Base-by-base conservation (phyloP, 2,888 invertebrate genomes). In the Phytoseiulus persimilis region DNA sequence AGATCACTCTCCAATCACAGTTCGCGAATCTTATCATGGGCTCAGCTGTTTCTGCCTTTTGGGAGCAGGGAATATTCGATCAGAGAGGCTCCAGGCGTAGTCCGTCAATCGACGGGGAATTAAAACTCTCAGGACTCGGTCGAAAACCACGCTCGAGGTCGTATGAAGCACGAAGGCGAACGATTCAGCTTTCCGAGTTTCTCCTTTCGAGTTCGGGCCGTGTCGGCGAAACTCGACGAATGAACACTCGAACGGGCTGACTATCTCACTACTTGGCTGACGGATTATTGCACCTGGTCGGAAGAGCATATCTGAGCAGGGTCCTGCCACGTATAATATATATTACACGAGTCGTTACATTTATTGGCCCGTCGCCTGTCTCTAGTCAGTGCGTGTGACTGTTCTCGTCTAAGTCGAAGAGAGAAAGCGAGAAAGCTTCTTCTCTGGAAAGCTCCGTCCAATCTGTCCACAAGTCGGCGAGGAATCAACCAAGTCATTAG, bases 291-390 rank as follows among this genome's bases (percentile, higher is more conserved):
- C 65, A 65, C 65, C 65, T 65, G 65, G 65, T 65, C 28, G 14
- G 14, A 28, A 28, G 9, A 14, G 14, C 65, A 65, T 65, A 65
- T 65, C 65, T 18, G 65, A 65, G 65, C 28, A 28, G 65, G 65
- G 14, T 65, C 18, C 65, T 14, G 65, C 65, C 65, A 28, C 65
- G 65, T 65, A 65, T 65, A 65, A 65, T 65, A 65, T 65, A 65
- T 65, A 65, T 65, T 65, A 65, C 65, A 65, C 65, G 65, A 65
- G 65, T 65, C 65, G 65, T 65, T 65, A 65, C 65, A 65, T 65
- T 65, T 65, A 65, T 65, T 65, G 65, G 65, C 65, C 65, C 65
- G 65, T 65, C 65, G 65, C 65, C 65, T 65, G 23, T 23, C 18
- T 65, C 65, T 65, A 39, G 39, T 39, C 39, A 39, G 65, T 65